phyloP scores from a whole-genome alignment of 2,113 vertebrate genomes.

The Neogobius melanostomus region DNA sequence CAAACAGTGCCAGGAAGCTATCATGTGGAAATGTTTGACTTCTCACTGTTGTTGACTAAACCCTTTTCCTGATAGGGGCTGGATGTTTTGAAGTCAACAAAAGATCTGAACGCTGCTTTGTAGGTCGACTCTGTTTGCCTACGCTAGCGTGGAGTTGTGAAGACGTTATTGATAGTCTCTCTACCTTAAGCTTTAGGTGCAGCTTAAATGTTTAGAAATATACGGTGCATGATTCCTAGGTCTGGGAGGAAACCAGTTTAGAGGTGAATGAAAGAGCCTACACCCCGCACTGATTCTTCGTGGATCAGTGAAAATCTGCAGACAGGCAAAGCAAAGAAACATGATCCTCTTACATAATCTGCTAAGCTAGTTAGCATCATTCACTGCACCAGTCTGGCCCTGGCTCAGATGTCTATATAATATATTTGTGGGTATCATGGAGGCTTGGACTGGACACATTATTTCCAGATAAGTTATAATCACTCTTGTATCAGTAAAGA shows the following conservation, averaged over 20 bases:
- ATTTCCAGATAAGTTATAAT: too few relatives aligned
- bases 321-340: slow-evolving; percentile 16
- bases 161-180: not conserved
- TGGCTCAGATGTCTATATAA: not conserved
- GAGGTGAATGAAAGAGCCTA: slow-evolving; percentile 13
- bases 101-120: slow-evolving; percentile 1
- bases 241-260: slow-evolving; percentile 32
- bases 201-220: too few relatives aligned
- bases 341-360: slow-evolving; percentile 43
- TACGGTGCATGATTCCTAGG: not conserved
- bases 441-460: too few relatives aligned
- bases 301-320: slow-evolving; percentile 26
- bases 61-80: slow-evolving; percentile 1
- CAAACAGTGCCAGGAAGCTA: slow-evolving; percentile 7
- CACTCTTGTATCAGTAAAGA: too few relatives aligned
- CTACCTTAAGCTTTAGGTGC: not conserved
- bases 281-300: slow-evolving; percentile 23
- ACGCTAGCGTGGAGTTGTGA: not conserved
- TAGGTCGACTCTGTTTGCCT: not conserved
- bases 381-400: slow-evolving; percentile 4
- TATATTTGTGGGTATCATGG: not conserved
- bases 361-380: slow-evolving; percentile 14
- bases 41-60: not conserved
- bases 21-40: not conserved
- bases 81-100: slow-evolving; percentile 10